Conservation (phyloP, 2,113 vertebrate species). For the Gopherus evgoodei region DNA sequence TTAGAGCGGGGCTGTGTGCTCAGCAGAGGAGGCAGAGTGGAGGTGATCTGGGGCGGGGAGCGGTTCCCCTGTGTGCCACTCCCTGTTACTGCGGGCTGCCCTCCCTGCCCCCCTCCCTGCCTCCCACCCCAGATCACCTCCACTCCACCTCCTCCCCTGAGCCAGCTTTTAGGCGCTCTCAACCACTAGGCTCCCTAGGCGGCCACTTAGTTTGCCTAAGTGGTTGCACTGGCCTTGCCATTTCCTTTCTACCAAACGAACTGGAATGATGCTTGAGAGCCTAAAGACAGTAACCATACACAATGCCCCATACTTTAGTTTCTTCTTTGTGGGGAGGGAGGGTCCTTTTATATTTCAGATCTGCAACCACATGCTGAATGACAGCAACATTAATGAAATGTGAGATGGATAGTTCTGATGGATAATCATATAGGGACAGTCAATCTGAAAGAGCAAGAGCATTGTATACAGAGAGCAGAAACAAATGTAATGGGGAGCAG, state of each 20-base stretch:
- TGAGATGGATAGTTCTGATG: background rate
- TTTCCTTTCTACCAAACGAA: slow-evolving; percentile 48
- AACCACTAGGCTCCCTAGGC: too few species aligned
- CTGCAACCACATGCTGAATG: background rate
- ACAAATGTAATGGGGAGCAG: background rate
- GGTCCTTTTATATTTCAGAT: slow-evolving; percentile 23
- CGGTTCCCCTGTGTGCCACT: too few species aligned
- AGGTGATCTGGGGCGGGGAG: too few species aligned
- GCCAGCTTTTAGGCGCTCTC: too few species aligned
- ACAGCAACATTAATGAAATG: background rate
- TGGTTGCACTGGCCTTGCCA: background rate
- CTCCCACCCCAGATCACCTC: too few species aligned
- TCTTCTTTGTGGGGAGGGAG: slow-evolving; percentile 12
- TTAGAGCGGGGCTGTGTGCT: too few species aligned
- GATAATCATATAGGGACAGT: background rate
- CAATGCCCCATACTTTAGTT: slow-evolving; percentile 10
- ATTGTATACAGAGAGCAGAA: background rate
- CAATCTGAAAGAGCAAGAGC: background rate
- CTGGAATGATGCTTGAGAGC: background rate
- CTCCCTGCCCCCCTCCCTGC: too few species aligned
- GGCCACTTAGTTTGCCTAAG: too few species aligned
- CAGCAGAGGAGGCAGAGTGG: too few species aligned
- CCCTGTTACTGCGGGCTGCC: too few species aligned
- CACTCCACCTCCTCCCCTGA: too few species aligned
- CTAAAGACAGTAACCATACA: background rate